These are phyloP conservation scores for Sapayoa aenigma DNA, from an alignment of 2,113 vertebrate species.

Conservation along the genomic window DNA sequence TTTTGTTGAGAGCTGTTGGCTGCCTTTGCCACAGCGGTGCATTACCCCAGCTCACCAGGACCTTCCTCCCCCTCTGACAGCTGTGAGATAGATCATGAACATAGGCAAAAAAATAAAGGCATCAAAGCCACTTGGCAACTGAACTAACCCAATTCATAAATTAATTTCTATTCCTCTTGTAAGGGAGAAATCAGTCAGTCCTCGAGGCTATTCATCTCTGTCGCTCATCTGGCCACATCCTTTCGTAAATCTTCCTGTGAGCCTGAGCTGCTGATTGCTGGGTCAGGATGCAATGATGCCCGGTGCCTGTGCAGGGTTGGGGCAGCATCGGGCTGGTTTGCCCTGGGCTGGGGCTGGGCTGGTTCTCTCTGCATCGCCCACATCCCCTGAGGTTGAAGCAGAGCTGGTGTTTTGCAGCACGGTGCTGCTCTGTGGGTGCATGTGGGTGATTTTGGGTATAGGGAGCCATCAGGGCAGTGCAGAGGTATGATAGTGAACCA, in stretches of 20 bases:
- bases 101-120: constrained; percentile 8
- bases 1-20: constrained; percentile 42
- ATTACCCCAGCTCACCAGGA: not conserved
- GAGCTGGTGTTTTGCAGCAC: rapidly evolving
- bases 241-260: constrained; percentile 30
- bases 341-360: not conserved
- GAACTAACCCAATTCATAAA: constrained; percentile 10
- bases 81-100: constrained; percentile 41
- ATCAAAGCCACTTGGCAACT: constrained; percentile 59
- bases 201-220: constrained; percentile 1
- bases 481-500: not conserved
- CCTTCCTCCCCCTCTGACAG: constrained; percentile 20
- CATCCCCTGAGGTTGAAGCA: not conserved
- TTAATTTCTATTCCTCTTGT: constrained; percentile 37
- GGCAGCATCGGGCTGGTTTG: not conserved
- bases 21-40: not conserved
- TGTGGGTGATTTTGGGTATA: not conserved
- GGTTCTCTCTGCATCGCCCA: not conserved
- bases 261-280: constrained; percentile 11
- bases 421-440: not conserved
- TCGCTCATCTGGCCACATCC: constrained; percentile 16
- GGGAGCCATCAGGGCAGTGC: rapidly evolving
- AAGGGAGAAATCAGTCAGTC: constrained; percentile 26
- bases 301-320: not conserved
- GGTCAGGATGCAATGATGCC: not conserved